A percentile compares a stretch with the other conserved stretches of the same genome.
These are phyloP conservation scores for Orchesella cincta DNA, from an alignment of 1,140 invertebrate genomes.

Conservation along the genomic window DNA sequence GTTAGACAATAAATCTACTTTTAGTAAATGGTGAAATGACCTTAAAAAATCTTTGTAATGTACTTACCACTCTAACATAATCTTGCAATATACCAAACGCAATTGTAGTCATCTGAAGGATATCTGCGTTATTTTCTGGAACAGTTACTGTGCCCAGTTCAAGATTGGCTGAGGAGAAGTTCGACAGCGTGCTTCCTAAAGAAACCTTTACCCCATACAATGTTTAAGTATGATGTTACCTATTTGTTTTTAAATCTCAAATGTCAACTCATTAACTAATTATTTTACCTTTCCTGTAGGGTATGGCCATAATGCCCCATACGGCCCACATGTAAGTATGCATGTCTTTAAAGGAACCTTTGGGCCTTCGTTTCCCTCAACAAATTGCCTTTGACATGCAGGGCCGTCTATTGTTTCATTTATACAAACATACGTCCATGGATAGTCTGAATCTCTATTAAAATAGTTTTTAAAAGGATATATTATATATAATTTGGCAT, in stretches of 20 bases:
- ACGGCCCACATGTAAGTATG: slow-evolving; percentile 41
- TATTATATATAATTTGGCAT: not conserved
- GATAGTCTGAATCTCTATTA: slow-evolving; percentile 31
- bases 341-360: slow-evolving; percentile 39
- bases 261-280: not conserved
- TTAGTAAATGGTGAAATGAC: not conserved
- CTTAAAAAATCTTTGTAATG: not conserved
- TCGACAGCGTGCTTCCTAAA: not conserved
- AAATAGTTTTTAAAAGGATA: slow-evolving; percentile 10
- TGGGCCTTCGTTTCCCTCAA: not conserved
- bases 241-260: not conserved
- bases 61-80: slow-evolving; percentile 12
- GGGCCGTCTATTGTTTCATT: slow-evolving; percentile 45
- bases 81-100: not conserved
- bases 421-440: slow-evolving; percentile 46
- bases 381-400: slow-evolving; percentile 40
- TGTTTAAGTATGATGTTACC: not conserved
- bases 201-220: not conserved
- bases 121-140: not conserved
- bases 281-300: slow-evolving; percentile 34
- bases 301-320: slow-evolving; percentile 47
- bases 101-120: not conserved
- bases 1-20: not conserved
- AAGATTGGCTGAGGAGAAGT: not conserved
- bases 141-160: not conserved